Percentiles rank a stretch among this genome's conserved stretches.
phyloP scores from a whole-genome alignment of 2,888 invertebrate genomes.

The Drosophila anomalata region DNA sequence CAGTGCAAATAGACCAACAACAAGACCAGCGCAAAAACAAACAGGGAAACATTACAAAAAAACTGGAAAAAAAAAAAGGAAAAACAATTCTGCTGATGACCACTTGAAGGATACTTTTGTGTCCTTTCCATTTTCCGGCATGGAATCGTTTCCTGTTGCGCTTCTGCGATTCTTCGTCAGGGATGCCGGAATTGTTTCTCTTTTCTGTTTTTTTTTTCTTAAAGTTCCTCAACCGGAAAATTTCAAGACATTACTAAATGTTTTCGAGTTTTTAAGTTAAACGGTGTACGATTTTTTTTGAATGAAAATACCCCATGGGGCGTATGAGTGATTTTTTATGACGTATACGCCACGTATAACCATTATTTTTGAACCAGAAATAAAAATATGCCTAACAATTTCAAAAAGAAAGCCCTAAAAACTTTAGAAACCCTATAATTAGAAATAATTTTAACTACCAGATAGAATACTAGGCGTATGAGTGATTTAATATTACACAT shows the following conservation, averaged over 20 bases:
- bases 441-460: too few relatives aligned
- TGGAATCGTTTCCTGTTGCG: slow-evolving; percentile 47
- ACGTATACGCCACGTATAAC: neutral
- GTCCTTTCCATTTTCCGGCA: slow-evolving; percentile 26
- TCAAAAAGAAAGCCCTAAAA: neutral
- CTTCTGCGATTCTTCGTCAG: slow-evolving; percentile 3
- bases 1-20: slow-evolving; percentile 36
- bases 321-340: neutral
- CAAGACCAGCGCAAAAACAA: slow-evolving; percentile 10
- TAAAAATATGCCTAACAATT: neutral
- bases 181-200: neutral
- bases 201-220: neutral
- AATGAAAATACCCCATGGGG: neutral
- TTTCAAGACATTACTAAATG: neutral
- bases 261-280: neutral
- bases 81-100: slow-evolving; percentile 38
- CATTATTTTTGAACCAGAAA: neutral
- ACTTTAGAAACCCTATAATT: neutral
- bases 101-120: slow-evolving; percentile 50
- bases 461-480: neutral
- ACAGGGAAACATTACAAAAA: slow-evolving; percentile 5
- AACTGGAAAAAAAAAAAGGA: slow-evolving; percentile 9
- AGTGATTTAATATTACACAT: neutral
- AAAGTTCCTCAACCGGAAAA: neutral
- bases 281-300: neutral